Conservation (phyloP, 2,888 invertebrate species). For the Machimus atricapillus region DNA sequence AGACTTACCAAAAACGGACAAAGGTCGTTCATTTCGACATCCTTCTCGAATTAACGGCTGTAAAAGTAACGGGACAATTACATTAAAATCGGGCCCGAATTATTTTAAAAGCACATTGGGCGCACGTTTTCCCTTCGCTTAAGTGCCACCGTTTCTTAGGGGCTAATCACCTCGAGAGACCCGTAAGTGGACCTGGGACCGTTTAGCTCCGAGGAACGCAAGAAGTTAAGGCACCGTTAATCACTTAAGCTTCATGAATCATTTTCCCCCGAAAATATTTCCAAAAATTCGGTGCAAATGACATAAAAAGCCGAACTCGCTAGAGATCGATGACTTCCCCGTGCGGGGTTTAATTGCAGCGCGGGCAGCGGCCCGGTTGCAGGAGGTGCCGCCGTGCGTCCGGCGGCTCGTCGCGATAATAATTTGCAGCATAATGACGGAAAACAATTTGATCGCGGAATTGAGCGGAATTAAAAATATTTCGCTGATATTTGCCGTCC, state of each 20-base stretch:
- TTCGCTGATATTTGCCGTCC: neutral
- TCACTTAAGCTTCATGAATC: slow-evolving; percentile 23
- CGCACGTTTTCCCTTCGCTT: neutral
- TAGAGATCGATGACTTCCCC: slow-evolving; percentile 15
- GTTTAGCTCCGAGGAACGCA: neutral
- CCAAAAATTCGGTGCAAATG: slow-evolving; percentile 3
- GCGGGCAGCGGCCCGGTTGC: neutral
- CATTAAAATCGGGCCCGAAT: neutral
- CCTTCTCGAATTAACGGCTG: neutral
- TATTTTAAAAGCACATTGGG: neutral
- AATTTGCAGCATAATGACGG: neutral
- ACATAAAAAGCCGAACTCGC: neutral
- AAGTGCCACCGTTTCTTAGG: neutral
- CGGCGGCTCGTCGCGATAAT: neutral
- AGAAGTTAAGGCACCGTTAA: slow-evolving; percentile 3
- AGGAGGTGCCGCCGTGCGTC: neutral
- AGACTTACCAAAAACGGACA: neutral
- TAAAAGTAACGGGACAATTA: neutral
- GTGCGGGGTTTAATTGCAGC: neutral
- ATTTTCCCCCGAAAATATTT: neutral
- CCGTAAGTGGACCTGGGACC: neutral
- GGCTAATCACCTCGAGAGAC: slow-evolving; percentile 4
- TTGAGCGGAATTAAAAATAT: neutral
- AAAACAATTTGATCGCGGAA: slow-evolving; percentile 6
- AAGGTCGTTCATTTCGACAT: neutral